A percentile compares a stretch with the other conserved stretches of the same genome.
Evolutionary conservation across 2,113 vertebrate species (phyloP).

Genomic region (Otus sunia): DNA sequence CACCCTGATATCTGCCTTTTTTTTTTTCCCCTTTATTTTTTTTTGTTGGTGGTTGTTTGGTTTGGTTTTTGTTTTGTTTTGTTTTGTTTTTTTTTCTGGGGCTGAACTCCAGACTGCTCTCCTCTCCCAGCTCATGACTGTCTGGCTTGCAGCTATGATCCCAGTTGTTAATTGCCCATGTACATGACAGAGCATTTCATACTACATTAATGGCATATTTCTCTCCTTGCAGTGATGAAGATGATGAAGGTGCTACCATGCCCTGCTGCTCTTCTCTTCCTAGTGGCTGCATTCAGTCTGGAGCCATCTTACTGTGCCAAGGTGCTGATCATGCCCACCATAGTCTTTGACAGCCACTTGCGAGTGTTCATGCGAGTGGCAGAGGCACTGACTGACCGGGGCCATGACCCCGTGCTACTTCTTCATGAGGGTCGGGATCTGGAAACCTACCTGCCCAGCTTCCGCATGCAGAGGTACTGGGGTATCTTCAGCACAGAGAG

Average conservation of each 20-base stretch:
- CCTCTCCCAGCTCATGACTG: neutral
- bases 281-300: neutral
- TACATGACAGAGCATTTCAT: neutral
- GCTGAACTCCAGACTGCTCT: neutral
- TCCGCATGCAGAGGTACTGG: slow-evolving; percentile 43
- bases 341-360: slow-evolving; percentile 71
- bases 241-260: neutral
- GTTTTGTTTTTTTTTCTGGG: neutral
- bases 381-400: slow-evolving; percentile 43
- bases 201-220: neutral
- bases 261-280: slow-evolving; percentile 7
- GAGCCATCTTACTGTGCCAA: slow-evolving; percentile 42
- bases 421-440: slow-evolving; percentile 54
- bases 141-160: neutral
- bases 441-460: neutral
- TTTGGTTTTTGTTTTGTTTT: too few species aligned
- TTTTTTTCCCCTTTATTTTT: neutral
- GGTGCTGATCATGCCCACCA: slow-evolving; percentile 64
- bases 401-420: slow-evolving; percentile 52
- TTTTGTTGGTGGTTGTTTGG: too few species aligned
- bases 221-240: slow-evolving; percentile 31
- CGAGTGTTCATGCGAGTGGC: slow-evolving; percentile 63
- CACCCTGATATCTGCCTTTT: neutral
- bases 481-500: slow-evolving; percentile 63
- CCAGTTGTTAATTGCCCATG: neutral